Evolutionary conservation across 2,888 invertebrate genomes (phyloP), one percentile per base, ranked within the genome.

Genomic region (Meghimatium bilineatum): DNA sequence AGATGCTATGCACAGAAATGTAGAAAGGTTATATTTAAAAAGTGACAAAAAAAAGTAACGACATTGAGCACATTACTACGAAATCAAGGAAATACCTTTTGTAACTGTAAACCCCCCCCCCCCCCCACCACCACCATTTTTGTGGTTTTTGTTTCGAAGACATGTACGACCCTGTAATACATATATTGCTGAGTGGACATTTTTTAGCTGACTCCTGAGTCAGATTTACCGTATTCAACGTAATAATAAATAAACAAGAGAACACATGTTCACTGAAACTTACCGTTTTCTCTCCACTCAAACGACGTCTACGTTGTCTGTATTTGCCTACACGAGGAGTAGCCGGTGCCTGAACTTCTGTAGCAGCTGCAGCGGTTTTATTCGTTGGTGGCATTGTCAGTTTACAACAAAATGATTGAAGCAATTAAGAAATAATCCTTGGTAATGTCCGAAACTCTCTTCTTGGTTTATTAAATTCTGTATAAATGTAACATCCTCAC

Each of bases 271-370:
- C 56, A 49, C 17, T 12, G 49, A 38, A 5, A 44, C 72, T 72
- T n/a, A 72, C 72, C 44, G 44, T 44, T n/a, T n/a, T 72, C n/a
- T 72, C 72, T 5, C 71, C 71, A 72, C 72, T 72, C 8, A 72
- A 14, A 12, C 72, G 72, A 10, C 72, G 72, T 49, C 72, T 26
- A 20, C 72, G 72, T n/a, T 49, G 72, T 36, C 72, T 72, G 49
- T 72, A 72, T 49, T 72, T 72, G 6, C 72, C 44, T 1, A n/a
- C n/a, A 29, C 44, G 44, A 8, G 72, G 72, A 6, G 71, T 38
- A 10, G 34, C 20, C 1, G 71, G 14, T 36, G 36, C 20, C 20
- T 14, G 56, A 6, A n/a, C n/a, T 0, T n/a, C 72, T 12, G n/a
- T 49, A 49, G 29, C 38, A 5, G 29, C 69, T 23, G 29, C 36